Base-by-base conservation (phyloP, 2,113 vertebrate genomes). In the Opisthocomus hoazin region DNA sequence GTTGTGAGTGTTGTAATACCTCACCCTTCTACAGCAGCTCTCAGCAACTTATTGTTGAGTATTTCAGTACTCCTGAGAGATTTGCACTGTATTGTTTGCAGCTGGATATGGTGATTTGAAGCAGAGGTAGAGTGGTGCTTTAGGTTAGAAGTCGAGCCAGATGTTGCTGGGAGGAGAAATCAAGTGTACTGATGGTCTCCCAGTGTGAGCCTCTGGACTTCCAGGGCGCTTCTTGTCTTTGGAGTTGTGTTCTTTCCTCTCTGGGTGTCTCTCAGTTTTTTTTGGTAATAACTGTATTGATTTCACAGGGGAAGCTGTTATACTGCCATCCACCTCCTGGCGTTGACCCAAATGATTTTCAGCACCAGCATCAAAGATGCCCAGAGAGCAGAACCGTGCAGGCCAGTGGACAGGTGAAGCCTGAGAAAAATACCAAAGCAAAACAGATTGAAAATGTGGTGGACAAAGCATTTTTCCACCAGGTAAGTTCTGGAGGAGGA, bases 401-500 rank as follows among this genome's bases (percentile, higher is more conserved):
- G 2, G 85, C 87, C 16, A 23, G 65, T 12, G 66, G 91, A 34
- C 73, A 89, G 64, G 64, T 48, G 24, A 92, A 94, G 24, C 46
- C 81, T 9, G 79, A 77, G 60, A 98, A 95, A 74, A 96, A 90
- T 32, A 96, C 71, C n/a, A 99, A 98, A 96, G 93, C 96, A 84
- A 98, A 97, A 90, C 98, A 98, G 86, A 99, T 99, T 39, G 99
- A 99, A 97, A 99, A 99, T 92, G 68, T 98, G 12, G 99, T 99
- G 24, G 99, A 99, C 96, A 98, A 98, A 97, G 97, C 97, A 5
- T 99, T 99, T 97, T 99, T 99, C 92, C 98, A 99, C 95, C 99
- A 99, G 98, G 99, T 99, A 97, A 97, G 53, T 94, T 76, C n/a
- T 80, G 27, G 21, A 39, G 70, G 21, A 39, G 70, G 34, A 65